These are phyloP conservation scores for Callionymus lyra DNA, from an alignment of 2,113 vertebrate genomes.

Conservation along the genomic window DNA sequence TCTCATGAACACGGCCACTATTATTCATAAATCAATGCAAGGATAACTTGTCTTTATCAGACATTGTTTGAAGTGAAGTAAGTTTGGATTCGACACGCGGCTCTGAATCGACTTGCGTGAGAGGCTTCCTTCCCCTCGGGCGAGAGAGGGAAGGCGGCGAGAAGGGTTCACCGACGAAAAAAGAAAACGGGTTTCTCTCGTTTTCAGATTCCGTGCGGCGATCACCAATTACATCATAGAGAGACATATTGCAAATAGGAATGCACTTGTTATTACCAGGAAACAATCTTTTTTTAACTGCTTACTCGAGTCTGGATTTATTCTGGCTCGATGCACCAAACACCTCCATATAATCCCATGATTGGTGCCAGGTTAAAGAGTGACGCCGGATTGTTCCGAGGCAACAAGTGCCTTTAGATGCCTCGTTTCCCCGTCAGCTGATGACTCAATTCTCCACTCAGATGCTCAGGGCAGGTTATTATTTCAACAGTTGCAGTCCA, in stretches of 20 bases:
- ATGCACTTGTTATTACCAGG: too few species aligned
- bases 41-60: background rate
- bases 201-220: constrained; percentile 40
- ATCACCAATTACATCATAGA: constrained; percentile 57
- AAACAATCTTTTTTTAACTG: too few species aligned
- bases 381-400: background rate
- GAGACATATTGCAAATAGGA: too few species aligned
- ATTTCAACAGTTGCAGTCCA: background rate
- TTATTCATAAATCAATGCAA: constrained; percentile 15
- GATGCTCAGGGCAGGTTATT: constrained; percentile 5
- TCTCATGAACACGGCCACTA: constrained; percentile 12
- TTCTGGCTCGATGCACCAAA: too few species aligned
- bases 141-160: constrained; percentile 18
- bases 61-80: constrained; percentile 22
- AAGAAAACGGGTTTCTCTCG: constrained; percentile 50
- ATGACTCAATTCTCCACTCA: constrained; percentile 1
- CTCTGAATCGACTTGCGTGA: constrained; percentile 36
- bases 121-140: constrained; percentile 31
- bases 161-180: constrained; percentile 7
- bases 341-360: constrained; percentile 12
- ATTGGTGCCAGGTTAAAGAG: constrained; percentile 6
- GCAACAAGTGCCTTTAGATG: background rate
- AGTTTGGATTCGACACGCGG: constrained; percentile 11
- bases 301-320: too few species aligned
- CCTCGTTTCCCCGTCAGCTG: background rate